phyloP scores from a whole-genome alignment of 2,797 vertebrate genomes.

The Chelon auratus region DNA sequence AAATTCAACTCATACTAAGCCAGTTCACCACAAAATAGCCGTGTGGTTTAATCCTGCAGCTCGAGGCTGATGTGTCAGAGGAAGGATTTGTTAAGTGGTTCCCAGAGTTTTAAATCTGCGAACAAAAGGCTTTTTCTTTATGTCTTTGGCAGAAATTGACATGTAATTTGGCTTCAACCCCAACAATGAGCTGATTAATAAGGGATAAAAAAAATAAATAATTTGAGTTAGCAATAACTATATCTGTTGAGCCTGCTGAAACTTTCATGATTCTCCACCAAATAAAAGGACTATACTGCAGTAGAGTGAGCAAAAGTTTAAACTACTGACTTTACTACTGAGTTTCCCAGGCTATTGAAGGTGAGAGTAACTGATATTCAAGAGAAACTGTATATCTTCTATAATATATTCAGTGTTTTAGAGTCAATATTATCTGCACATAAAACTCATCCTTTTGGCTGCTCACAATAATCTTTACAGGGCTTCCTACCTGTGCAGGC shows the following conservation, averaged over 20 bases:
- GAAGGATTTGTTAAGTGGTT: background rate
- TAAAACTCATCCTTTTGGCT: background rate
- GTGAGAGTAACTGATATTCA: too few species aligned
- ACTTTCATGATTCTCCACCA: background rate
- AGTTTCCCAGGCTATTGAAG: too few species aligned
- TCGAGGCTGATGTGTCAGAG: background rate
- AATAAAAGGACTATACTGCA: too few species aligned
- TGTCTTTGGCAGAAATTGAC: background rate
- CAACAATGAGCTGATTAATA: background rate
- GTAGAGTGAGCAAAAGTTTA: too few species aligned
- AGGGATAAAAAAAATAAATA: background rate
- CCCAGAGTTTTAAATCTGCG: background rate
- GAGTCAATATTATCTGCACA: background rate
- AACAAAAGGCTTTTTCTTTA: background rate
- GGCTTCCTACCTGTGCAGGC: conserved; percentile 86
- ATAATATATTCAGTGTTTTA: background rate
- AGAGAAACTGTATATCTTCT: too few species aligned
- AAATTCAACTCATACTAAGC: conserved; percentile 8
- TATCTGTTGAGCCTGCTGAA: background rate
- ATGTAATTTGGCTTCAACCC: background rate
- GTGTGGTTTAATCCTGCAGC: conserved; percentile 1
- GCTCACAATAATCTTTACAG: conserved; percentile 6
- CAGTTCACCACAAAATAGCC: background rate
- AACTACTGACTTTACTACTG: too few species aligned
- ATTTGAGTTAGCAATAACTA: background rate